Base-by-base conservation (phyloP, 1,140 invertebrate species). In the Pararge aegeria region DNA sequence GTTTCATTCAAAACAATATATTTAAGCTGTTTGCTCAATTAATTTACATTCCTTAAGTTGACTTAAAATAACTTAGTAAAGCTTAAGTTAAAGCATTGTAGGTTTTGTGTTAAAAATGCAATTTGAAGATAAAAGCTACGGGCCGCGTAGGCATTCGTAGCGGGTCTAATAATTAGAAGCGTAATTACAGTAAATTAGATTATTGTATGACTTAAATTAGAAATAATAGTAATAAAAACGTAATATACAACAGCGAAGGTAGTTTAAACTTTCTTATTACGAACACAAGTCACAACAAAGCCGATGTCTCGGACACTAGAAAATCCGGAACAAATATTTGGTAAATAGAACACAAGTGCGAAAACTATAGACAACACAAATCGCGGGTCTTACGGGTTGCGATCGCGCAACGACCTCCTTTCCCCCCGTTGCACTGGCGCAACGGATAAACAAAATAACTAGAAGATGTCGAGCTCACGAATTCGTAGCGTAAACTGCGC, bases 381-480 rank as follows among this genome's bases (percentile, higher is more conserved):
- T 66, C 72, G 73, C 80, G 67, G 50, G 68, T 78, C 68, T 82
- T 85, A 78, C 78, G 56, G 69, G 78, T 67, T 73, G 67, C 57
- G 71, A 73, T 68, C 75, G 68, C 70, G 70, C 71, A 71, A 64
- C 83, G 83, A 87, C 86, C 86, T 89, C 86, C 86, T 89, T 89
- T 89, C 83, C 65, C n/a, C 24, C 82, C 63, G 78, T 64, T 85
- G 83, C 81, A 86, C 86, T 87, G 84, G 83, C 86, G 86, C 86
- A 89, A 89, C 70, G 73, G 73, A 79, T 75, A 85, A 86, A 87
- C 75, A 82, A 79, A 87, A 84, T 78, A 85, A 83, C 82, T 84
- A 83, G 78, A 81, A 82, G 83, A 85, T 70, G 76, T 74, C 68
- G 83, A 46, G 66, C 75, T 68, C 73, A 86, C 83, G 74, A 80